Evolutionary conservation across 2,113 vertebrate genomes (phyloP).

Genomic region (Herpailurus yagouaroundi): DNA sequence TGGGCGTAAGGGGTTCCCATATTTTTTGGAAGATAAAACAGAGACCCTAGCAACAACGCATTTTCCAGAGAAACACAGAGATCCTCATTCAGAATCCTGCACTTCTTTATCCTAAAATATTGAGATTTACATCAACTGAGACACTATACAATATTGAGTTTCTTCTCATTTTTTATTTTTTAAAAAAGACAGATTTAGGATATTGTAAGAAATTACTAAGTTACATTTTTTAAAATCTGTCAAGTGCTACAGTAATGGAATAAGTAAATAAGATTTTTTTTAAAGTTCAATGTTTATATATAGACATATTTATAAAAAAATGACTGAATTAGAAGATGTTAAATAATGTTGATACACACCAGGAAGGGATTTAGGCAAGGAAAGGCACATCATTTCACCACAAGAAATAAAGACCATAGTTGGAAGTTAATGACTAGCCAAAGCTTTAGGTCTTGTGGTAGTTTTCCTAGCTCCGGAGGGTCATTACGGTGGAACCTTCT

Average conservation of each 20-base stretch:
- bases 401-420: conserved; percentile 79
- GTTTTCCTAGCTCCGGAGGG: conserved; percentile 58
- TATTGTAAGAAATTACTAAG: conserved; percentile 78
- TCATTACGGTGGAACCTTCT: conserved; percentile 39
- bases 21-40: background rate
- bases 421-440: conserved; percentile 62
- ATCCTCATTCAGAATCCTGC: background rate
- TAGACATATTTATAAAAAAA: conserved; percentile 81
- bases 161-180: conserved; percentile 80
- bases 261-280: conserved; percentile 83
- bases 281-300: conserved; percentile 83
- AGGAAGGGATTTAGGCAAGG: conserved; percentile 64
- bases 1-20: background rate
- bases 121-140: conserved; percentile 55
- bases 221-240: conserved; percentile 81
- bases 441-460: conserved; percentile 68
- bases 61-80: background rate
- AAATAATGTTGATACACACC: conserved; percentile 67
- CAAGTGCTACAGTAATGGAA: conserved; percentile 79
- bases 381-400: conserved; percentile 81
- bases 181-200: conserved; percentile 81
- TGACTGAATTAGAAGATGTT: conserved; percentile 80
- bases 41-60: background rate
- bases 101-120: background rate
- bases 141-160: conserved; percentile 53